Evolutionary conservation across 2,113 vertebrate genomes (phyloP).

Genomic region (Sinocyclocheilus anshuiensis): DNA sequence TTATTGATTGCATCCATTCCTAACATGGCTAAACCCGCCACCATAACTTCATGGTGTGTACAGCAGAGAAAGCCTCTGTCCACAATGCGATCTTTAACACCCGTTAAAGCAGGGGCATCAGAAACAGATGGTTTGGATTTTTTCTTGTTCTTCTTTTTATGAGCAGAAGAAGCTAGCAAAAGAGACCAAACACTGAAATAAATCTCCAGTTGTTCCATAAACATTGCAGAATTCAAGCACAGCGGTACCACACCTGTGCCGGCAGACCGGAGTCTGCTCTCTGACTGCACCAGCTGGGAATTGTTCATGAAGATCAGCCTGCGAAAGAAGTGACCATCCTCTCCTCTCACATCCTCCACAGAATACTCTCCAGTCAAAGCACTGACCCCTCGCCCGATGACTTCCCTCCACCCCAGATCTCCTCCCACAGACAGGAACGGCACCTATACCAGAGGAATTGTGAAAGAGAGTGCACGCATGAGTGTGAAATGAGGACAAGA

Average conservation of each 20-base stretch:
- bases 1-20: constrained; percentile 59
- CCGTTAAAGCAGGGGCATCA: constrained; percentile 5
- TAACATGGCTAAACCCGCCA: constrained; percentile 86
- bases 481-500: not conserved
- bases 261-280: constrained; percentile 78
- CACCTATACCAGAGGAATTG: constrained; percentile 74
- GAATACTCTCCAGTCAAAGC: constrained; percentile 86
- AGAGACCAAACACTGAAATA: not conserved
- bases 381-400: constrained; percentile 80
- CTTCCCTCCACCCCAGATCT: constrained; percentile 86
- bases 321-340: constrained; percentile 82
- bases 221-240: not conserved
- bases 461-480: not conserved
- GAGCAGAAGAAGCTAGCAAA: constrained; percentile 66
- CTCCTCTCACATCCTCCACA: constrained; percentile 91
- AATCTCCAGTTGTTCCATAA: not conserved
- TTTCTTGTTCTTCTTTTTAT: constrained; percentile 88
- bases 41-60: constrained; percentile 92
- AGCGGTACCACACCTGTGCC: constrained; percentile 58
- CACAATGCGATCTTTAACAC: constrained; percentile 63
- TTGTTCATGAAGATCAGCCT: constrained; percentile 88
- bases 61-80: constrained; percentile 93
- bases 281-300: constrained; percentile 89
- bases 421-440: constrained; percentile 94
- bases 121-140: constrained; percentile 68